These are phyloP conservation scores for Notarius lentiginosus DNA, from an alignment of 2,113 vertebrate genomes.

Conservation along the genomic window DNA sequence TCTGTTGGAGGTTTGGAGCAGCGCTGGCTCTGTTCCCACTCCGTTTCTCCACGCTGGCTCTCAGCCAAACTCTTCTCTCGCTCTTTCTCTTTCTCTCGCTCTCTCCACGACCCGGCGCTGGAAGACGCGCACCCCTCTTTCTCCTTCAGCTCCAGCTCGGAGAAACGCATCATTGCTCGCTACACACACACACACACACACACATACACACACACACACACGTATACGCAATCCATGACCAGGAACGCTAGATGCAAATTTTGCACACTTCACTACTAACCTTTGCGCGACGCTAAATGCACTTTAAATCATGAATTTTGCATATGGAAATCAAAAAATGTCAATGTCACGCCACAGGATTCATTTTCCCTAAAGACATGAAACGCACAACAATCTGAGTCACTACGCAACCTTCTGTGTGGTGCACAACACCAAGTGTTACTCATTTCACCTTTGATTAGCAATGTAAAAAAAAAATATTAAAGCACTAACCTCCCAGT, in stretches of 20 bases:
- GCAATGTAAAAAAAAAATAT: constrained; percentile 76
- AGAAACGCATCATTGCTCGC: constrained; percentile 96
- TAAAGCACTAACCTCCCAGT: constrained; percentile 94
- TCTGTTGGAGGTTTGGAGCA: constrained; percentile 57
- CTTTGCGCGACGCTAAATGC: constrained; percentile 10
- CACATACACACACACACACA: constrained; percentile 65
- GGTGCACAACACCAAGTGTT: constrained; percentile 41
- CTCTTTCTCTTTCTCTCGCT: constrained; percentile 80
- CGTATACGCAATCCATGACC: constrained; percentile 44
- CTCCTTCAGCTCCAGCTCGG: constrained; percentile 95
- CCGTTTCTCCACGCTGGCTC: constrained; percentile 78
- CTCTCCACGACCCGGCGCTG: constrained; percentile 77
- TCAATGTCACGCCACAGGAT: constrained; percentile 19
- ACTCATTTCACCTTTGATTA: constrained; percentile 56
- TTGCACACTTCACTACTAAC: constrained; percentile 20
- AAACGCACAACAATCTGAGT: constrained; percentile 27
- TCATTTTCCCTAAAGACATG: constrained; percentile 3
- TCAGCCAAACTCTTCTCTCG: constrained; percentile 81
- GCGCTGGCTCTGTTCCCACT: constrained; percentile 84
- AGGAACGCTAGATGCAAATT: constrained; percentile 34
- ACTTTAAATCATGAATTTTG: constrained; percentile 21
- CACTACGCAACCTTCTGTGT: constrained; percentile 33
- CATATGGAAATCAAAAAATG: constrained; percentile 21
- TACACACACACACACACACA: constrained; percentile 71
- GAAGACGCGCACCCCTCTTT: constrained; percentile 78